Evolutionary conservation across 2,113 vertebrate species (phyloP), one percentile per base, ranked within the genome.

Genomic region (Monopterus albus): DNA sequence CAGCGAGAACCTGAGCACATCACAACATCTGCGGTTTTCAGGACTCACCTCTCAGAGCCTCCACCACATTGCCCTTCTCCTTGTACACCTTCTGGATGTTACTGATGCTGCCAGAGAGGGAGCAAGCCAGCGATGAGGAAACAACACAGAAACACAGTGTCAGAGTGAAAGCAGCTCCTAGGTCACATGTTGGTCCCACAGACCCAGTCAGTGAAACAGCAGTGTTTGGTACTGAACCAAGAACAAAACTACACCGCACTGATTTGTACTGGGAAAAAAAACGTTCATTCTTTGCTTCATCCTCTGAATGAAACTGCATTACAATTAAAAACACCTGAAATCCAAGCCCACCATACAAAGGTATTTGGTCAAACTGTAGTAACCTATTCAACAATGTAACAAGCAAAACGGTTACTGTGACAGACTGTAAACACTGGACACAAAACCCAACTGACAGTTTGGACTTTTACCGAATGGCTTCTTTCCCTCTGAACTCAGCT

Each of bases 71-170:
- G 79, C 93, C 95, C 79, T 95, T 96, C 78, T 94, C 96, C 81
- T 91, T 95, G 91, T 96, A 97, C 3, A 95, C 92, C 92, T 99
- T 99, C 57, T 92, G 93, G 87, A 99, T 95, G 87, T 95, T 94
- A 88, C 63, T 95, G 89, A 99, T 97, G 87, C 97, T 99, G 92
- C 85, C 91, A 89, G 77, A 87, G 28, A 42, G 12, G 14, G 31
- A 20, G n/a, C n/a, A n/a, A 18, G 15, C 1, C 7, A 42, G 17
- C 8, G 11, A 6, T 28, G 28, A 59, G 26, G 33, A 21, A 8
- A 15, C 42, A 18, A 28, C 5, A 35, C 5, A 31, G 21, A 53
- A 26, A 31, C 5, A 42, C 26, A 0, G 43, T 10, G 26, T 46
- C 49, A 58, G n/a, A 35, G 0, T 12, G 38, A 61, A 6, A 43